Percentiles rank a stretch among this genome's conserved stretches.
phyloP scores from a whole-genome alignment of 2,888 invertebrate species.

The Nesidiocoris tenuis region DNA sequence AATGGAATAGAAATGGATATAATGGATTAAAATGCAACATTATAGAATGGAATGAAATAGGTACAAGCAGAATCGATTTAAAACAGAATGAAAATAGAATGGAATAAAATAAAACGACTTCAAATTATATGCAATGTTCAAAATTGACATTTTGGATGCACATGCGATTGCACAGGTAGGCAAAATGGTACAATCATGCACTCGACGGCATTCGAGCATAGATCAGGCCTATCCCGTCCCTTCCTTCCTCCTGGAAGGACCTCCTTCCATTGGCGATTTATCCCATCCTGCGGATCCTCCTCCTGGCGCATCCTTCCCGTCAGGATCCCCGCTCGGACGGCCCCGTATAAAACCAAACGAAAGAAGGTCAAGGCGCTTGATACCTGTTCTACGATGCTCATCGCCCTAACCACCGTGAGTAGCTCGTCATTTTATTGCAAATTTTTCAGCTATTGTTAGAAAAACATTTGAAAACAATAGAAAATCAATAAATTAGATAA shows the following conservation, averaged over 20 bases:
- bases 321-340: background rate
- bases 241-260: too few relatives aligned
- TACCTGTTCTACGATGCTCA: constrained; percentile 39
- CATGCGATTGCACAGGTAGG: too few relatives aligned
- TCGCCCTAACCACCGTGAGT: constrained; percentile 38
- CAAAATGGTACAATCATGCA: too few relatives aligned
- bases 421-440: constrained; percentile 14
- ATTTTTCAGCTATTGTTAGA: background rate
- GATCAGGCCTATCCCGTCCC: background rate
- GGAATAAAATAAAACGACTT: too few relatives aligned
- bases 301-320: constrained; percentile 28
- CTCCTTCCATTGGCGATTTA: background rate
- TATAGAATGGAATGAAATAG: too few relatives aligned
- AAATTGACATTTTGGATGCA: too few relatives aligned
- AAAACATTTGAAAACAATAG: background rate
- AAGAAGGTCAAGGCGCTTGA: constrained; percentile 45
- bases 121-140: too few relatives aligned
- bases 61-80: too few relatives aligned
- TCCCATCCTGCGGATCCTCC: background rate
- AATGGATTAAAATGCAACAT: too few relatives aligned
- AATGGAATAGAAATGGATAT: too few relatives aligned
- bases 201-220: too few relatives aligned
- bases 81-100: too few relatives aligned
- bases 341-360: constrained; percentile 41
- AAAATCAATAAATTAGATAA: background rate